Percentiles rank a stretch among this genome's conserved stretches.
Conservation (phyloP, 2,113 vertebrate species). For the Hippocampus abdominalis region DNA sequence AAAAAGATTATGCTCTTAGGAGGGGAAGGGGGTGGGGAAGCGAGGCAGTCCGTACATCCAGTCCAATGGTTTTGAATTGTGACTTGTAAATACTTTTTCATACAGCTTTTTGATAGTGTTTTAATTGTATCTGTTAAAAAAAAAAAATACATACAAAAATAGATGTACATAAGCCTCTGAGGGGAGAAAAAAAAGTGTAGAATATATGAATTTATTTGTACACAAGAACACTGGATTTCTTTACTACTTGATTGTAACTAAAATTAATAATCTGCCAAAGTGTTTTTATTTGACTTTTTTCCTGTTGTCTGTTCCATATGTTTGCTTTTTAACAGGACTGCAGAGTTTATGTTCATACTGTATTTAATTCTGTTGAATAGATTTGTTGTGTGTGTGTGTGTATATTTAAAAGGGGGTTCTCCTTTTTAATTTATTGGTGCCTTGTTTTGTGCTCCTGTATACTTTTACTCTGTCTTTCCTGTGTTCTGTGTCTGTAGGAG, state of each 20-base stretch:
- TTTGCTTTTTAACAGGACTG: conserved; percentile 72
- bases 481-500: conserved; percentile 58
- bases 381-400: conserved; percentile 46
- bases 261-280: conserved; percentile 83
- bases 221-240: conserved; percentile 78
- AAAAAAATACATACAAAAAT: background rate
- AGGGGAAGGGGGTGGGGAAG: conserved; percentile 32
- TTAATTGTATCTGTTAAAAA: conserved; percentile 77
- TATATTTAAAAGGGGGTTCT: conserved; percentile 34
- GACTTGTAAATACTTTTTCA: conserved; percentile 77
- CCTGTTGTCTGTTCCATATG: conserved; percentile 41
- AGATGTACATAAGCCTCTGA: conserved; percentile 68
- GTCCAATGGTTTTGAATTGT: conserved; percentile 63
- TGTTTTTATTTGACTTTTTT: conserved; percentile 67
- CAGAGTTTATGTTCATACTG: conserved; percentile 63
- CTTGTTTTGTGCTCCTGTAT: conserved; percentile 78
- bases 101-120: conserved; percentile 80
- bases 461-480: conserved; percentile 64
- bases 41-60: conserved; percentile 39
- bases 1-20: conserved; percentile 65
- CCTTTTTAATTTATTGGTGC: conserved; percentile 81
- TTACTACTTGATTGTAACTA: conserved; percentile 84
- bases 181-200: conserved; percentile 67
- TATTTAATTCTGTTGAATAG: conserved; percentile 73
- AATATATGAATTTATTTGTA: conserved; percentile 79